phyloP scores from a whole-genome alignment of 2,888 invertebrate genomes.

The Graphium colonna region DNA sequence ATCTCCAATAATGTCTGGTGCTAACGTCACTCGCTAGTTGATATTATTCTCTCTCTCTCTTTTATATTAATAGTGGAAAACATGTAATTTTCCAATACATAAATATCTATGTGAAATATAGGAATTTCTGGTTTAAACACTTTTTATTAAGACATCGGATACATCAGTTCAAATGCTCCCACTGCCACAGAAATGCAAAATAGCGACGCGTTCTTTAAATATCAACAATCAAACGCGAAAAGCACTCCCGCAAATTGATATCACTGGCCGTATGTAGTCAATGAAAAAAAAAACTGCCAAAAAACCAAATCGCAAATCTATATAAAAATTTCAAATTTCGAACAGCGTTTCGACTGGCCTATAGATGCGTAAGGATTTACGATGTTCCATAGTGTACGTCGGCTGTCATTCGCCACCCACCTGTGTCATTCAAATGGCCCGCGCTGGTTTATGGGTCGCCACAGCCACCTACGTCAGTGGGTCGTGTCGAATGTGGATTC shows the following conservation, averaged over 20 bases:
- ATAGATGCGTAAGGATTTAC: too few relatives aligned
- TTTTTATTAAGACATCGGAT: too few relatives aligned
- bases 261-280: constrained; percentile 27
- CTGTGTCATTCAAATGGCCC: constrained; percentile 57
- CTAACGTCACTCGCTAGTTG: too few relatives aligned
- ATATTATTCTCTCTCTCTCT: too few relatives aligned
- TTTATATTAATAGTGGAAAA: too few relatives aligned
- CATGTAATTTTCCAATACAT: too few relatives aligned
- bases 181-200: too few relatives aligned
- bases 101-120: too few relatives aligned
- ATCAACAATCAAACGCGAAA: not conserved
- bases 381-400: constrained; percentile 16
- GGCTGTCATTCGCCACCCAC: constrained; percentile 59
- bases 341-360: constrained; percentile 6
- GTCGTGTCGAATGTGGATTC: constrained; percentile 12
- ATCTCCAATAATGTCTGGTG: too few relatives aligned
- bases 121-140: too few relatives aligned
- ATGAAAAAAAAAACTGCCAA: constrained; percentile 22
- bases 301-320: constrained; percentile 35
- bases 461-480: constrained; percentile 15
- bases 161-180: too few relatives aligned
- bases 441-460: constrained; percentile 57
- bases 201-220: not conserved
- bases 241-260: constrained; percentile 18
- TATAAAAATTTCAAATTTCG: constrained; percentile 8